Evolutionary conservation across 2,888 invertebrate genomes (phyloP).

Genomic region (Agrotis segetum): DNA sequence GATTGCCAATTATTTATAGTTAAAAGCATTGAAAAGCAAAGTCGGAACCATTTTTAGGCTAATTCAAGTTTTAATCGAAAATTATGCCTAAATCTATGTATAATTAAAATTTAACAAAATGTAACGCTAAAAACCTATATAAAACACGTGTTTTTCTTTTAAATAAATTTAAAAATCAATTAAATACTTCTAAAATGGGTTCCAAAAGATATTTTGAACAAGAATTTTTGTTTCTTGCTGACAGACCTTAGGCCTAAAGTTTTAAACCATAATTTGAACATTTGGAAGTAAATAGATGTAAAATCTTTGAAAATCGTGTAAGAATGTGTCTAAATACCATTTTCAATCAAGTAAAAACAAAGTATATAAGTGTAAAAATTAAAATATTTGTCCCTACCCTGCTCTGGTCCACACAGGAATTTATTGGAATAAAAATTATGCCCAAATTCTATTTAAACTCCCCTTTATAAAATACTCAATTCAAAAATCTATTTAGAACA

Average conservation of each 20-base stretch:
- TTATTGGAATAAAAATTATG: background rate
- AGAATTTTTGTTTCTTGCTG: background rate
- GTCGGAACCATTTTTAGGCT: background rate
- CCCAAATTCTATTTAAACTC: too few species aligned
- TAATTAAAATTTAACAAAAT: background rate
- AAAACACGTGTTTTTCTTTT: background rate
- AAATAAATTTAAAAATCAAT: background rate
- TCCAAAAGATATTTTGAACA: background rate
- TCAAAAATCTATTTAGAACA: background rate
- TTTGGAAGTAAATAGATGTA: background rate
- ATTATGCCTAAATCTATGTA: background rate
- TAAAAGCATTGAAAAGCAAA: slow-evolving; percentile 1
- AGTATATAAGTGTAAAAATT: slow-evolving; percentile 32
- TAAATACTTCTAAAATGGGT: background rate
- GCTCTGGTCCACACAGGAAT: background rate
- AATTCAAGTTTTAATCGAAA: background rate
- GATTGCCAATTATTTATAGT: background rate
- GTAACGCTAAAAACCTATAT: background rate
- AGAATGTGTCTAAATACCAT: background rate
- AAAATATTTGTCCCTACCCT: background rate
- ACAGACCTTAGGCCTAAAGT: slow-evolving; percentile 55
- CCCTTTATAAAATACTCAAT: too few species aligned
- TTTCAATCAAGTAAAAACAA: background rate
- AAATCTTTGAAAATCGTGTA: background rate
- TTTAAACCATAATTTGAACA: slow-evolving; percentile 8